Evolutionary conservation across 2,888 invertebrate genomes (phyloP), one percentile per base, ranked within the genome.

Genomic region (Sturmia bella): DNA sequence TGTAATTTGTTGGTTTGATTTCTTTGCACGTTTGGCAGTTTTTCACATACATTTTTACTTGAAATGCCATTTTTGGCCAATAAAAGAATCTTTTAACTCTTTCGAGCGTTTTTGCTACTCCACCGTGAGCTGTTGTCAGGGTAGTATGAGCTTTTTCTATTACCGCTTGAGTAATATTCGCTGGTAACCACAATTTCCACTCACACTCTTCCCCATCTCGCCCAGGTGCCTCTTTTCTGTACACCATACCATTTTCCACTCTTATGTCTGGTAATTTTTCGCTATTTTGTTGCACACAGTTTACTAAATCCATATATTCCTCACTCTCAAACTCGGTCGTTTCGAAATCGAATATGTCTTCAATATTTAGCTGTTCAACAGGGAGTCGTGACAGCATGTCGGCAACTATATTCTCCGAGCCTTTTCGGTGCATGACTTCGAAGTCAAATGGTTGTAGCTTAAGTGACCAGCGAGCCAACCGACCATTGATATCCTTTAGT

Each of bases 401-500:
- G 0, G 75, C 57, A 1, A 75, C 75, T 1, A 75, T 39, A 27
- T 86, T 85, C 0, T 66, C 52, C 1, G 77, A 66, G 0, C 86
- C 87, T 57, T 84, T 85, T 27, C 27, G 3, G 27, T 27, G 27
- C 3, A 4, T 27, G 27, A 6, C 6, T 6, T 27, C 27, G 6
- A 27, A 27, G 6, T 27, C 27, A 27, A 15, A 45, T 6, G 15
- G 72, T 48, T 78, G 84, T 82, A 79, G 75, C 85, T 86, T 61
- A 3, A 83, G 39, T 0, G 75, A 76, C 83, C 80, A 87, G 6
- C 86, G 37, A 0, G 87, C 86, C 21, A 88, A 50, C 19, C 86
- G 54, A 1, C 86, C 88, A 45, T 83, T 84, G 0, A 87, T 84
- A 24, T 86, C 86, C 54, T 86, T 85, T 56, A 87, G 72, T 6